Evolutionary conservation across 2,797 vertebrate genomes (phyloP), one percentile per base, ranked within the genome.

Genomic region (Chrysocyon brachyurus): DNA sequence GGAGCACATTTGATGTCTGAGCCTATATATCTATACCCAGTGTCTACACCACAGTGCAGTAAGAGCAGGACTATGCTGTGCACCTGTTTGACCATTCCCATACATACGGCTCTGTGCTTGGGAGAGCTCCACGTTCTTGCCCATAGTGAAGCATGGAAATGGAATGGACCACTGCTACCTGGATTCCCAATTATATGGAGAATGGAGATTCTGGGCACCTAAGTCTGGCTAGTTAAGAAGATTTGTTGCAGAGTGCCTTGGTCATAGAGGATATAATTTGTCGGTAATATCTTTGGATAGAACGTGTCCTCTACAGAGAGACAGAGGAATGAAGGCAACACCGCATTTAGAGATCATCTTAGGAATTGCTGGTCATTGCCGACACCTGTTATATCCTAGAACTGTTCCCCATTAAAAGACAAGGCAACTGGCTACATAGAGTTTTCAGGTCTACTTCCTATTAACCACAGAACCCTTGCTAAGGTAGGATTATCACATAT

Each of bases 161-260:
- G 0, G 10, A 15, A 4, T 14, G 0, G 10, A 7, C 12, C 1
- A 1, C 24, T 22, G 6, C 1, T 7, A 40, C n/a, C 19, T 15
- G 5, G 6, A 22, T 57, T 19, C 3, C 14, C 17, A 0, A 16
- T 26, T 11, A 0, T 0, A 4, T 5, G 10, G 10, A 16, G 5
- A 1, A 0, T 0, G n/a, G 49, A n/a, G 5, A 49, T 81, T 21
- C 31, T 64, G 3, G 2, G 10, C 54, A 4, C 21, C 33, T 24
- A 3, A 3, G 2, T 57, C 28, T 24, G 16, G 19, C 11, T 46
- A 59, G 17, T 31, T 28, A 28, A 28, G 57, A 26, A 22, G 46
- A 24, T 70, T 46, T 15, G 3, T 14, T 56, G 63, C 19, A 3
- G 16, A 22, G 8, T 2, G 2, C 31, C 3, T 46, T 57, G 4